These are phyloP conservation scores for Gymnoscopelus braueri DNA, from an alignment of 2,797 vertebrate species.

Conservation along the genomic window DNA sequence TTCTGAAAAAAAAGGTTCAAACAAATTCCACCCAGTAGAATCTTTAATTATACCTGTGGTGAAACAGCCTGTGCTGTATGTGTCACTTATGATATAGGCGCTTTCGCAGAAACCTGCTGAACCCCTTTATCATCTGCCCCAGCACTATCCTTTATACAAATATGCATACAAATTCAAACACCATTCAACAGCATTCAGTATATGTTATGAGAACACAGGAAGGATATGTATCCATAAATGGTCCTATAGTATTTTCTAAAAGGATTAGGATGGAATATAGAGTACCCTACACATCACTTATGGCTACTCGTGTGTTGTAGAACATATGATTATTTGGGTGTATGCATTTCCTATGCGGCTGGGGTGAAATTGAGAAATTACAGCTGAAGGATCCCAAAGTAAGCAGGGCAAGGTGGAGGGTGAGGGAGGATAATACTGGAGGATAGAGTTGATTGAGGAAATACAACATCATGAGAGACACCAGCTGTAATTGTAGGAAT, in stretches of 20 bases:
- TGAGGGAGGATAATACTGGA: conserved; percentile 67
- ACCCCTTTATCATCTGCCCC: conserved; percentile 33
- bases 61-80: conserved; percentile 57
- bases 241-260: conserved; percentile 33
- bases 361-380: conserved; percentile 77
- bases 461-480: conserved; percentile 72
- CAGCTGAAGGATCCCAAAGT: conserved; percentile 69
- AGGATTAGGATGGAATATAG: conserved; percentile 50
- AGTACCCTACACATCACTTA: conserved; percentile 72
- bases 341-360: conserved; percentile 81
- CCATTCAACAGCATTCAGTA: conserved; percentile 35
- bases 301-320: conserved; percentile 65
- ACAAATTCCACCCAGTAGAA: conserved; percentile 60
- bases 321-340: conserved; percentile 85
- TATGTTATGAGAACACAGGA: conserved; percentile 49
- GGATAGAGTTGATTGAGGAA: conserved; percentile 68
- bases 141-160: conserved; percentile 47
- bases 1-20: conserved; percentile 72
- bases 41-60: conserved; percentile 77
- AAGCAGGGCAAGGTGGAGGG: conserved; percentile 72
- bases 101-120: conserved; percentile 52
- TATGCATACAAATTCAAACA: conserved; percentile 36
- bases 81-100: conserved; percentile 54
- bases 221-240: conserved; percentile 56
- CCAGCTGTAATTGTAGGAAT: conserved; percentile 69